Evolutionary conservation across 2,888 invertebrate genomes (phyloP).

Genomic region (Sericinus montela): DNA sequence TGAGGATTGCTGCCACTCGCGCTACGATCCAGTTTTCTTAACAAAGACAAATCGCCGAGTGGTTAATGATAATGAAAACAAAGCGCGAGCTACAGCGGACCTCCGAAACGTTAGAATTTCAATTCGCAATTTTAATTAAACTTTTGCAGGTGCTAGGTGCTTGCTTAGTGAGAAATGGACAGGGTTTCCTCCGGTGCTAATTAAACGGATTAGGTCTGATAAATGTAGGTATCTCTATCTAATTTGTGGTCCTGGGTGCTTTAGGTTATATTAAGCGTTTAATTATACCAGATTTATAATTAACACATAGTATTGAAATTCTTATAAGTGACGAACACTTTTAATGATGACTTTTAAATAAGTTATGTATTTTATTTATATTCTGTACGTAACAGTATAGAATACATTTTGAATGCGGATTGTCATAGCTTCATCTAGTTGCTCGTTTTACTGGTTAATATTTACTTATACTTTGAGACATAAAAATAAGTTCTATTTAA

Average conservation of each 20-base stretch:
- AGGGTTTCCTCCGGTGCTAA: slow-evolving; percentile 4
- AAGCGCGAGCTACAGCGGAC: slow-evolving; percentile 1
- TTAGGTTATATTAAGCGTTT: background rate
- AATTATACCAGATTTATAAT: slow-evolving; percentile 4
- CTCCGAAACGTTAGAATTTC: slow-evolving; percentile 10
- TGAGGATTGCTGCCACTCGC: background rate
- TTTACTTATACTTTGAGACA: too few relatives aligned
- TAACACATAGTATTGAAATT: too few relatives aligned
- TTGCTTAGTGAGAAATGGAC: slow-evolving; percentile 1
- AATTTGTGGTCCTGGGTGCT: background rate
- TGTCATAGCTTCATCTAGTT: too few relatives aligned
- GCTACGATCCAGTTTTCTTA: background rate
- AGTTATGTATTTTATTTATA: too few relatives aligned
- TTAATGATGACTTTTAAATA: too few relatives aligned
- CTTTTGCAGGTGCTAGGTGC: slow-evolving; percentile 8
- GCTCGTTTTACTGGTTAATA: too few relatives aligned
- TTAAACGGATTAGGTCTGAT: slow-evolving; percentile 18
- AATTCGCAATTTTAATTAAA: slow-evolving; percentile 20
- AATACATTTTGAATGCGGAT: too few relatives aligned
- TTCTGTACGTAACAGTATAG: too few relatives aligned
- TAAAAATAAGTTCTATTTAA: too few relatives aligned
- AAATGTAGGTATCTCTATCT: slow-evolving; percentile 7
- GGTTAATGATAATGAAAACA: slow-evolving; percentile 14
- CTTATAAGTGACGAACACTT: too few relatives aligned
- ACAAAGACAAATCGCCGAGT: slow-evolving; percentile 16